phyloP scores from a whole-genome alignment of 2,888 invertebrate genomes.

The Drosophila pseudotalamancana region DNA sequence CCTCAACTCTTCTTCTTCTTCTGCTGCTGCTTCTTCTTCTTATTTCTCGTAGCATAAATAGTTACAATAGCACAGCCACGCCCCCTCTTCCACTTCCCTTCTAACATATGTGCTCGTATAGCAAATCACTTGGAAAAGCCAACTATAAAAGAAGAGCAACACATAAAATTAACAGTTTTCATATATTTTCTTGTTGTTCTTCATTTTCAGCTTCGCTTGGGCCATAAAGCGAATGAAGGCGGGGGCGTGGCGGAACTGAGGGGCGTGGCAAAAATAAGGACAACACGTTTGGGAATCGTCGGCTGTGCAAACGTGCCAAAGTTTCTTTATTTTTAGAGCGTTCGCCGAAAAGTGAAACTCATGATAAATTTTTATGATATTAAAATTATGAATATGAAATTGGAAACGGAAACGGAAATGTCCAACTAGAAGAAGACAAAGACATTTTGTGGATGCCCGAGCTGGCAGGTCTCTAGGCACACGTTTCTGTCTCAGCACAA shows the following conservation, averaged over 20 bases:
- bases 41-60: slow-evolving; percentile 1
- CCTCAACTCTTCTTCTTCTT: not conserved
- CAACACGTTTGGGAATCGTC: slow-evolving; percentile 41
- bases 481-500: not conserved
- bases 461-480: too few species aligned
- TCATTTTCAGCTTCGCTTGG: slow-evolving; percentile 9
- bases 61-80: slow-evolving; percentile 14
- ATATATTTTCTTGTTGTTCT: not conserved
- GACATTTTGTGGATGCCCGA: not conserved
- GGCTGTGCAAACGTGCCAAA: slow-evolving; percentile 37
- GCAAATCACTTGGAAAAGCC: slow-evolving; percentile 6
- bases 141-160: slow-evolving; percentile 3
- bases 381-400: slow-evolving; percentile 46
- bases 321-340: slow-evolving; percentile 24
- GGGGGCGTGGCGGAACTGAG: not conserved
- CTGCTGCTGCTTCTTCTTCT: too few species aligned
- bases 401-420: slow-evolving; percentile 7
- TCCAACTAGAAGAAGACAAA: slow-evolving; percentile 2
- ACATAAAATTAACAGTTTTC: slow-evolving; percentile 18
- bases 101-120: too few species aligned
- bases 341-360: slow-evolving; percentile 34
- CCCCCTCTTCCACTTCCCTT: not conserved
- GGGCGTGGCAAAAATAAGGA: slow-evolving; percentile 13
- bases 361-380: slow-evolving; percentile 42
- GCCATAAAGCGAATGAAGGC: slow-evolving; percentile 4